Percentiles rank a stretch among this genome's conserved stretches.
Conservation (phyloP, 2,113 vertebrate genomes). For the Petrocephalus zakoni region DNA sequence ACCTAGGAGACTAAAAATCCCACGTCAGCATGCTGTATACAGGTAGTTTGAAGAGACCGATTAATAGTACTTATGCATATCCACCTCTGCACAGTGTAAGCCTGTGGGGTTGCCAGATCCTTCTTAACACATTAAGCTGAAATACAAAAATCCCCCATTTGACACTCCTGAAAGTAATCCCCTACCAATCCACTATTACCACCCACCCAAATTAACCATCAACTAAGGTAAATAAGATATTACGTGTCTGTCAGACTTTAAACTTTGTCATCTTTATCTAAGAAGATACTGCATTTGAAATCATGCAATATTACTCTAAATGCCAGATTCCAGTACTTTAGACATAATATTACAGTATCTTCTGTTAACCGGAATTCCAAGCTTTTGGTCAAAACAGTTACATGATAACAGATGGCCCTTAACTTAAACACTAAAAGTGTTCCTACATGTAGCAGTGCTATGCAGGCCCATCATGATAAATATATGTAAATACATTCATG, state of each 20-base stretch:
- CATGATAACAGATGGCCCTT: neutral
- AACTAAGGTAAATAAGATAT: neutral
- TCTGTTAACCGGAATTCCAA: neutral
- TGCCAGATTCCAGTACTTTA: neutral
- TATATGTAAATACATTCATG: neutral
- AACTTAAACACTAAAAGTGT: neutral
- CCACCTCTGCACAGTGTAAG: neutral
- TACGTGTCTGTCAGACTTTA: neutral
- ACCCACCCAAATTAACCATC: neutral
- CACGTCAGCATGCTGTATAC: neutral
- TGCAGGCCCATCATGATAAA: neutral
- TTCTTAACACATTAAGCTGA: neutral
- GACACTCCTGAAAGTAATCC: neutral
- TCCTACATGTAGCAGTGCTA: neutral
- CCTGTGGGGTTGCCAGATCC: neutral
- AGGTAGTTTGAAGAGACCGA: neutral
- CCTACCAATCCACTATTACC: neutral
- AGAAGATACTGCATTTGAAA: neutral
- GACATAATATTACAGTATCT: neutral
- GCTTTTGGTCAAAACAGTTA: neutral
- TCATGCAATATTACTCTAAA: neutral
- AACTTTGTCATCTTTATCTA: neutral
- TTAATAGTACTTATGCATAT: neutral
- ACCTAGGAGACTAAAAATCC: neutral
- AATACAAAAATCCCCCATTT: neutral